These are phyloP conservation scores for Clinocottus analis DNA, from an alignment of 2,113 vertebrate species.

Conservation along the genomic window DNA sequence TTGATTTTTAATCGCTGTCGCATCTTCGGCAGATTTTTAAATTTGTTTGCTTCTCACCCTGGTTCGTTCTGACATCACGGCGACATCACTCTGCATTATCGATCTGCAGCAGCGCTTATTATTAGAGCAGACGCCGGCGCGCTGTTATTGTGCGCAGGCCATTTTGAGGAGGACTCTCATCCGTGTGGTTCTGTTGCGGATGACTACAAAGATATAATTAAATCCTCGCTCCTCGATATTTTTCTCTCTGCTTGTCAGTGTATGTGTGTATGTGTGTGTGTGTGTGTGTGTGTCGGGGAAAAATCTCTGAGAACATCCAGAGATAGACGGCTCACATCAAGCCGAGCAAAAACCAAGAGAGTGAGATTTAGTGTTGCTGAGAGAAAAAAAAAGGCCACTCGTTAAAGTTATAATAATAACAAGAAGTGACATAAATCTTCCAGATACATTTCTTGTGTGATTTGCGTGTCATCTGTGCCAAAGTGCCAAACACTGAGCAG, in stretches of 20 bases:
- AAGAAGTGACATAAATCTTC: background rate
- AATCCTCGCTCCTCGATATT: conserved; percentile 7
- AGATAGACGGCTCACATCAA: background rate
- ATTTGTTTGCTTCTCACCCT: background rate
- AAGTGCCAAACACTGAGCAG: background rate
- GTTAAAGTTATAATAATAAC: background rate
- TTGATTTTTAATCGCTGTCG: conserved; percentile 44
- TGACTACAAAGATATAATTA: conserved; percentile 5
- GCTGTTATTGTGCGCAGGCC: conserved; percentile 49
- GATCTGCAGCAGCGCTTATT: conserved; percentile 52
- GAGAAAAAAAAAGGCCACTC: too few species aligned
- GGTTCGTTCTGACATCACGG: conserved; percentile 20
- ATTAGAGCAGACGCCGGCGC: conserved; percentile 36
- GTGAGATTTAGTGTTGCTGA: background rate
- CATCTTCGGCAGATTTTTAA: conserved; percentile 34
- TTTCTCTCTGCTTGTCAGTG: conserved; percentile 1
- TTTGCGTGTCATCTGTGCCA: conserved; percentile 3
- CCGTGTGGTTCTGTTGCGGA: conserved; percentile 16
- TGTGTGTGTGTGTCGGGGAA: background rate
- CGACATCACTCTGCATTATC: conserved; percentile 52
- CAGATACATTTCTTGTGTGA: background rate
- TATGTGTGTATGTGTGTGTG: background rate
- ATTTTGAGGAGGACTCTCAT: conserved; percentile 18
- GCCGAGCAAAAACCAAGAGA: background rate
- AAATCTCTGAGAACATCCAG: background rate